Evolutionary conservation across 2,888 invertebrate species (phyloP), one percentile per base, ranked within the genome.

Genomic region (Sphecodes monilicornis): DNA sequence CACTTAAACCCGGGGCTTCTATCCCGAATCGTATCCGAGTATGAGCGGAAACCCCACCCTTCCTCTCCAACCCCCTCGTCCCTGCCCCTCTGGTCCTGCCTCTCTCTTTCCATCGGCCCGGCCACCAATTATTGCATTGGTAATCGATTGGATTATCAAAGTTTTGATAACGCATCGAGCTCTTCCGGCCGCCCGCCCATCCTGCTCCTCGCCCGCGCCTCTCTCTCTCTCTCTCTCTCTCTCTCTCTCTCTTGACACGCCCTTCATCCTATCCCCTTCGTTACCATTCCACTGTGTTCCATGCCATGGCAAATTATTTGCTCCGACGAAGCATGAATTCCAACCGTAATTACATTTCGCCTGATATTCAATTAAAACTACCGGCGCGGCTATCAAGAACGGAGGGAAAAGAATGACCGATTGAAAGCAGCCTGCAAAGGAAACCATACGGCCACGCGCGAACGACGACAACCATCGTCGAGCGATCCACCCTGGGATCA

Each of bases 331-430:
- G 94, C 94, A 94, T 94, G 94, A 94, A 94, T 94, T 94, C 93
- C 93, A 92, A 92, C 93, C 93, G 93, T 94, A 94, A 94, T 94
- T 94, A 94, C 94, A 94, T 94, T 94, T 93, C 91, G 93, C 92
- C 92, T 93, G 94, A 94, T 94, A 94, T 94, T 94, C 94, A 94
- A 94, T 94, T 94, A 94, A 93, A 93, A 94, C 93, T 93, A 92
- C 92, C 92, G 91, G 89, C 89, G 88, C 88, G 90, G 88, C 89
- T 91, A 86, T 84, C 87, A 85, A 84, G 78, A 87, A 86, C 86
- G 87, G 80, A 79, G 80, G 82, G 70, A 85, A 88, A 85, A 80
- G 79, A 82, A 82, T 77, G 75, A 76, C 80, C 88, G 90, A 90
- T 88, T 84, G 86, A 88, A 89, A 86, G 81, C 84, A 80, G 57